Evolutionary conservation across 2,888 invertebrate genomes (phyloP), one percentile per base, ranked within the genome.

Genomic region (Penaeus monodon): DNA sequence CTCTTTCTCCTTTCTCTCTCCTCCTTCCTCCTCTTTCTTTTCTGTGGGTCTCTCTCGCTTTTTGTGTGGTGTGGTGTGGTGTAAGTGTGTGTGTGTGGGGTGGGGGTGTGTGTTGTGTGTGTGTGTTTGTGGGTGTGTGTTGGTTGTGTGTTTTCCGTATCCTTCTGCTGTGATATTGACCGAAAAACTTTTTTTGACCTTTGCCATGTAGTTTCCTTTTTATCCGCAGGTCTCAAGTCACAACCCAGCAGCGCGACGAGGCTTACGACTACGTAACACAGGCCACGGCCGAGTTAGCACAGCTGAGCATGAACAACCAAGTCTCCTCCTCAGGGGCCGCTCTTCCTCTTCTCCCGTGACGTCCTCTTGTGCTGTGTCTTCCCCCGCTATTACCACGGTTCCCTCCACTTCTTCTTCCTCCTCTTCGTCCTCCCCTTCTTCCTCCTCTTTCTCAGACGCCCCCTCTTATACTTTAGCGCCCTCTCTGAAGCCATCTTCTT

Each of bases 251-350:
- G 66, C 81, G 65, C 33, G 63, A 85, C 57, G 85, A 85, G 22
- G 85, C 81, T 14, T 85, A 76, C 49, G 85, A 85, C 33, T 85
- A 85, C 66, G 85, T 81, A 17, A 81, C 27, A 27, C 74, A 76
- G 57, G 77, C 85, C 44, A 85, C 81, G 4, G 85, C 80, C 22
- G 85, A 85, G 49, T 57, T 85, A 12, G 85, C 70, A 22, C 78
- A 85, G 57, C 76, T 81, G 27, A 49, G 49, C 49, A 49, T 66
- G 73, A 0, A 44, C 20, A 29, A 70, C 70, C 24, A 24, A 14
- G n/a, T 8, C 73, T n/a, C 22, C 49, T 70, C 29, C 12, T 24
- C 20, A 33, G 24, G 20, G 24, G 20, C 27, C 7, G n/a, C 20
- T 49, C 49, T 3, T 12, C 44, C 10, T 74, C 84, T 17, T 65